Evolutionary conservation across 1,140 invertebrate species (phyloP), one percentile per base, ranked within the genome.

Genomic region (Drosophila sulfurigaster): DNA sequence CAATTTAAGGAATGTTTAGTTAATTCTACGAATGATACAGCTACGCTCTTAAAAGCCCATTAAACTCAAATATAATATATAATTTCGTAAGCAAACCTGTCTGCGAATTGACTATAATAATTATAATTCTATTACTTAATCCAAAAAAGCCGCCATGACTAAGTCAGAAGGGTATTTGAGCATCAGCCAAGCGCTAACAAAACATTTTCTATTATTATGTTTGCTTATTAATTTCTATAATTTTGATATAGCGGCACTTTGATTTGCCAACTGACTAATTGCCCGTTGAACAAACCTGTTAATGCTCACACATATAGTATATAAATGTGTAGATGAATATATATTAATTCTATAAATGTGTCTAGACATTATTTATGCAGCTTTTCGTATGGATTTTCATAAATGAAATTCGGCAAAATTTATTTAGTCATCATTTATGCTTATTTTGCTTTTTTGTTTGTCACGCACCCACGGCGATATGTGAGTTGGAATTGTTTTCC

Each of bases 381-480:
- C 13, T 41, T 72, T 16, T 56, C 30, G 25, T 20, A 15, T 13
- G n/a, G 28, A 20, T 66, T 66, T 67, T 66, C 52, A 66, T 48
- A 66, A 67, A 57, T 58, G 54, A 68, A 49, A 51, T 69, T 15
- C 13, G 30, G 48, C 68, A 64, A 38, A 5, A 20, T 20, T 41
- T 41, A 74, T 59, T 78, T 62, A 45, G 66, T 75, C 72, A 75
- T 59, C 64, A 74, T 57, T 32, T 56, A 38, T 32, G 32, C 32
- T 10, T 25, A 25, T 56, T 60, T 59, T 45, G 38, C 30, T 43
- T 25, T 48, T 48, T 11, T 32, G 48, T 76, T 75, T 71, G 59
- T 68, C 54, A 69, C 58, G 65, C 76, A 75, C 76, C 72, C 73
- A 79, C 75, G 59, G 54, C 49, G 43, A 13, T 60, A 46, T 45